Evolutionary conservation across 2,888 invertebrate genomes (phyloP), one percentile per base, ranked within the genome.

Genomic region (Mythimna impura): DNA sequence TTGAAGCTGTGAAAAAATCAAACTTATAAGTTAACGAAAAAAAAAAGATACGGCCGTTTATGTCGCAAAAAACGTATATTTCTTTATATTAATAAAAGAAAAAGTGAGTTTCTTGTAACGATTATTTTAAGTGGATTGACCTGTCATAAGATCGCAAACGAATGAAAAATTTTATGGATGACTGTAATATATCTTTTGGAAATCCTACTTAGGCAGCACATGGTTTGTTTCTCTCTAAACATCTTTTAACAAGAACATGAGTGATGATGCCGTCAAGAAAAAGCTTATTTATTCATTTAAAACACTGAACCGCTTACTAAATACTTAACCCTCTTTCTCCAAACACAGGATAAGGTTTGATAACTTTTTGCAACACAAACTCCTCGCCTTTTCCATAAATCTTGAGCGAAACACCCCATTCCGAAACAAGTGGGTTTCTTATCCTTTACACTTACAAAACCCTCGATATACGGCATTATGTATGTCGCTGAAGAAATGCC

Each of bases 281-380:
- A 25, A n/a, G 2, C 2, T 34, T 43, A 66, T 76, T 61, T 76
- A 76, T 81, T 76, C 20, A 76, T 47, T 20, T 43, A 76, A n/a
- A 62, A 65, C 12, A 50, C 43, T 50, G 52, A 76, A 63, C 17
- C 17, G 43, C 52, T 68, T 68, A 34, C 30, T 36, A 60, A 65
- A 64, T 74, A 73, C 60, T 50, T 30, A 78, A 40, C 78, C 61
- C 25, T 65, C 65, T 57, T 66, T 5, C 2, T 52, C 10, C 14
- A 9, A 47, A 57, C n/a, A 62, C 20, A 0, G 52, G 58, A 66
- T 79, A 79, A 83, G 43, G 64, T 64, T 65, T 80, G 66, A 80
- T 83, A 83, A 83, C 68, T 78, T 75, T 66, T 82, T 60, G 54
- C 47, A 65, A 47, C 47, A 36, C 40, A 79, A 75, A 71, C 55